Conservation (phyloP, 1,140 invertebrate species). For the Drosophila asahinai region DNA sequence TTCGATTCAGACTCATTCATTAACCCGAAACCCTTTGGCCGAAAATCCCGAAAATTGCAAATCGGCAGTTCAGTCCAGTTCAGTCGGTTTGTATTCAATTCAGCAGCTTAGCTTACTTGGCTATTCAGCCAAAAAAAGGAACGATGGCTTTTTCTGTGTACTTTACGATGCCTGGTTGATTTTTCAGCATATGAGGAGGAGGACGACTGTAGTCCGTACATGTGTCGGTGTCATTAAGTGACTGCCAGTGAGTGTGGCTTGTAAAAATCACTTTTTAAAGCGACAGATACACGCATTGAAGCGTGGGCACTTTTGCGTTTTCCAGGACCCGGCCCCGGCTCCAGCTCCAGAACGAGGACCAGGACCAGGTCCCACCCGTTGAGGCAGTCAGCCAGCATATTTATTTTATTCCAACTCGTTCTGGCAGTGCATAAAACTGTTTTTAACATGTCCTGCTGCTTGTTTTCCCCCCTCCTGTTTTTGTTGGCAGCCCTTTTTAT, state of each 20-base stretch:
- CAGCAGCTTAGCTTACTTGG: slow-evolving; percentile 40
- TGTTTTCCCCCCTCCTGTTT: slow-evolving; percentile 32
- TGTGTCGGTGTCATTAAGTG: slow-evolving; percentile 32
- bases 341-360: slow-evolving; percentile 7
- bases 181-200: slow-evolving; percentile 26
- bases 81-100: slow-evolving; percentile 6
- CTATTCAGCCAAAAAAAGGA: slow-evolving; percentile 28
- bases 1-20: slow-evolving; percentile 64
- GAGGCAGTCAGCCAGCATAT: slow-evolving; percentile 56
- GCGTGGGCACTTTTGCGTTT: slow-evolving; percentile 79
- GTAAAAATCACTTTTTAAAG: slow-evolving; percentile 81
- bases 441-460: slow-evolving; percentile 68
- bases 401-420: slow-evolving; percentile 78
- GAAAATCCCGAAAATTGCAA: slow-evolving; percentile 62
- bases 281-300: slow-evolving; percentile 74
- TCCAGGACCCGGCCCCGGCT: slow-evolving; percentile 22
- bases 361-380: slow-evolving; percentile 8
- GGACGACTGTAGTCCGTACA: slow-evolving; percentile 22
- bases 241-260: slow-evolving; percentile 35
- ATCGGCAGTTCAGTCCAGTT: slow-evolving; percentile 48
- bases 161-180: slow-evolving; percentile 39
- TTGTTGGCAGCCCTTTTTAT: slow-evolving; percentile 69
- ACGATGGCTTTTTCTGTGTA: slow-evolving; percentile 31
- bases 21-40: slow-evolving; percentile 66
- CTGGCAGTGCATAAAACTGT: slow-evolving; percentile 78